Evolutionary conservation across 2,888 invertebrate genomes (phyloP).

Genomic region (Sinotaia quadrata): DNA sequence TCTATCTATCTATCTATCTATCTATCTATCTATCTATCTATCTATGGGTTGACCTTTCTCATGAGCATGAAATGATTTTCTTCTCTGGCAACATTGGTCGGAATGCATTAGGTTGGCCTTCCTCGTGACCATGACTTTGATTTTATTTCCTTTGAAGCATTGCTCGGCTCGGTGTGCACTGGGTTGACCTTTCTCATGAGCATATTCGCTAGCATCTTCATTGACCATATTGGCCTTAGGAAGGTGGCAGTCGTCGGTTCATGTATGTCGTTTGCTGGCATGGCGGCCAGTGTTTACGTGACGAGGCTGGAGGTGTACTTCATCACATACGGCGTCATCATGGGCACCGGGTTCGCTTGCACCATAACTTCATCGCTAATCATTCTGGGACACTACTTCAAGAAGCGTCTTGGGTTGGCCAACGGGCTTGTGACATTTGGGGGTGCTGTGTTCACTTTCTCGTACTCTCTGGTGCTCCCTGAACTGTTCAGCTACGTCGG

Average conservation of each 20-base stretch:
- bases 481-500: slow-evolving; percentile 53
- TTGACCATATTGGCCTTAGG: slow-evolving; percentile 88
- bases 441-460: slow-evolving; percentile 89
- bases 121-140: neutral
- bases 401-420: slow-evolving; percentile 84
- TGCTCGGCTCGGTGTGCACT: slow-evolving; percentile 89
- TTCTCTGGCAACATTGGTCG: too few species aligned
- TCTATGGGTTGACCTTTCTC: too few species aligned
- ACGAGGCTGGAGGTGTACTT: slow-evolving; percentile 82
- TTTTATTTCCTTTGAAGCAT: slow-evolving; percentile 78
- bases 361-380: slow-evolving; percentile 93
- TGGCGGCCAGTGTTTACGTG: slow-evolving; percentile 86
- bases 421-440: slow-evolving; percentile 93
- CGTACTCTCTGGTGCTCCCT: slow-evolving; percentile 60
- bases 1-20: too few species aligned
- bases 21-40: too few species aligned
- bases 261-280: slow-evolving; percentile 82
- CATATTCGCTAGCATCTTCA: slow-evolving; percentile 88
- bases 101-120: too few species aligned
- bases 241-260: slow-evolving; percentile 88
- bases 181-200: slow-evolving; percentile 92
- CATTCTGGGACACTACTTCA: slow-evolving; percentile 93
- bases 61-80: too few species aligned
- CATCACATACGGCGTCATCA: slow-evolving; percentile 90
- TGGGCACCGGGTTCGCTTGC: slow-evolving; percentile 89